phyloP scores from a whole-genome alignment of 2,888 invertebrate species.

The Drosophila pseudotakahashii region DNA sequence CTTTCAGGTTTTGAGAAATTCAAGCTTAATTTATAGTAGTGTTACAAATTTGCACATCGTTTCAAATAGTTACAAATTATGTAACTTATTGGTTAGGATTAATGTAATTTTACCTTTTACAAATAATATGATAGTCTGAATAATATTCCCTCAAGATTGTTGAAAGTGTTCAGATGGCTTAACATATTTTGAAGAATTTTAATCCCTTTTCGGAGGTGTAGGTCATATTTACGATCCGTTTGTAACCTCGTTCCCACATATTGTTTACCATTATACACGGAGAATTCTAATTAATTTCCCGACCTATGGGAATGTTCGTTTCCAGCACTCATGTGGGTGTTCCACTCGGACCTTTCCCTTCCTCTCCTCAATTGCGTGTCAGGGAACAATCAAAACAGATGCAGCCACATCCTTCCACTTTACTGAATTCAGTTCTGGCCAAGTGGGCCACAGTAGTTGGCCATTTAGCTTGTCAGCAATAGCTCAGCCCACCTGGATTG shows the following conservation, averaged over 20 bases:
- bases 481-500: slow-evolving; percentile 63
- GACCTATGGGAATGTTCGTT: slow-evolving; percentile 19
- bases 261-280: neutral
- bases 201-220: neutral
- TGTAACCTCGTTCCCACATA: slow-evolving; percentile 27
- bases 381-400: slow-evolving; percentile 38
- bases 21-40: too few species aligned
- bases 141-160: too few species aligned
- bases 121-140: too few species aligned
- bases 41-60: too few species aligned
- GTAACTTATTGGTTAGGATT: too few species aligned
- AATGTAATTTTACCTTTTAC: too few species aligned
- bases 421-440: slow-evolving; percentile 35
- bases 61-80: too few species aligned
- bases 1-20: too few species aligned
- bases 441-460: slow-evolving; percentile 64
- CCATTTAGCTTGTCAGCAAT: slow-evolving; percentile 43
- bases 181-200: too few species aligned
- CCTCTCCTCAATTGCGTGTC: slow-evolving; percentile 24
- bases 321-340: slow-evolving; percentile 32
- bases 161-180: neutral
- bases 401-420: slow-evolving; percentile 40
- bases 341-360: slow-evolving; percentile 14
- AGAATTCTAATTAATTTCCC: slow-evolving; percentile 31
- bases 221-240: neutral